Base-by-base conservation (phyloP, 2,797 vertebrate species). In the Anguilla obscura region DNA sequence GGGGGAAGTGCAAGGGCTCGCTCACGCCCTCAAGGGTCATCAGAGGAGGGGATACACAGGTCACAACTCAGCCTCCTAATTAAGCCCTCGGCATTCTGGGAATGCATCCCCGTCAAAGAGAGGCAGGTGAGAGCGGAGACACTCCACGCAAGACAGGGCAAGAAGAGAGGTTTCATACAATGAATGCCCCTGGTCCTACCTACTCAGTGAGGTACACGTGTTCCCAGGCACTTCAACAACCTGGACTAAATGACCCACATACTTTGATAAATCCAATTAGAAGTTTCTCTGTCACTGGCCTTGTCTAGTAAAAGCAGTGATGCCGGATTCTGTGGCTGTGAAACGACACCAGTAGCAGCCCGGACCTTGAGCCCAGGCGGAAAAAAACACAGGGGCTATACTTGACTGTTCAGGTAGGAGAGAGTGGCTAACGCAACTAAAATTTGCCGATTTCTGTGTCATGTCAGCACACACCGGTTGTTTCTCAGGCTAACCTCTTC, bases 1-100 rank as follows among this genome's bases (percentile, higher is more conserved):
- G 33, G 16, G 36, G 30, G 16, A 4, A 18, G 14, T 9, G 7
- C n/a, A 2, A 71, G 27, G 71, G 12, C 30, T 36, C 71, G 12
- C 71, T 76, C 8, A 76, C 36, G 30, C 71, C 79, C 40, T 82
- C 45, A 82, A 82, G 24, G 79, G 79, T 82, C 40, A 82, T 5
- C 40, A 82, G 45, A n/a, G 21, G 24, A 82, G 79, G 16, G 21
- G 5, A n/a, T n/a, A 82, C 24, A 50, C 79, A 82, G 45, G 79
- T 82, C 79, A 82, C 79, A 82, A 40, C 45, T 40, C 74, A 50
- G 79, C 79, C 40, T 48, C 40, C 79, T n/a, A 82, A 50, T 48
- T 50, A 82, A 82, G 45, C 79, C 79, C 40, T 82, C 45, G 5
- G 79, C 45, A 50, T 50, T 48, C 21, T 82, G 18, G 45, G 74